A percentile compares a stretch with the other conserved stretches of the same genome.
Conservation (phyloP, 1,140 invertebrate species). For the Euura lappo region DNA sequence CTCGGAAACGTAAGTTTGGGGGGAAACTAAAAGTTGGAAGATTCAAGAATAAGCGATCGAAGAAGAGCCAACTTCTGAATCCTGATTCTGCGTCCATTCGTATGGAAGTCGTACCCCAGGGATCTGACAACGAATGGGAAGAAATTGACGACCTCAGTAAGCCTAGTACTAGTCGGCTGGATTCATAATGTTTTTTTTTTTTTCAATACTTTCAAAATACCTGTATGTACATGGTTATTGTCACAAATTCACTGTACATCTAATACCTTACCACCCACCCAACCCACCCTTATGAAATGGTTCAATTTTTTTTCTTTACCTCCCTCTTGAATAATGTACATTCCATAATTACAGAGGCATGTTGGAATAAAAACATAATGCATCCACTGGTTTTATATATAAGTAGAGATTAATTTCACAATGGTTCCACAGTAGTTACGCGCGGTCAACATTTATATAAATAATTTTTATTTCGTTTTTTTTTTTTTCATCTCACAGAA, state of each 20-base stretch:
- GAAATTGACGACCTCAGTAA: background rate
- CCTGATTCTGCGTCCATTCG: slow-evolving; percentile 3
- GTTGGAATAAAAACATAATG: background rate
- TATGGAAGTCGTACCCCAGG: slow-evolving; percentile 7
- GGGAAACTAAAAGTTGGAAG: slow-evolving; percentile 9
- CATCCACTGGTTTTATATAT: too few relatives aligned
- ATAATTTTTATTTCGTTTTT: too few relatives aligned
- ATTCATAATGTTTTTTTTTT: background rate
- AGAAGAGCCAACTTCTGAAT: slow-evolving; percentile 7
- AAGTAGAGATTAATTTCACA: too few relatives aligned
- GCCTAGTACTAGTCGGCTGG: slow-evolving; percentile 6
- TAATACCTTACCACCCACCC: background rate
- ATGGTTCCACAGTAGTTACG: background rate
- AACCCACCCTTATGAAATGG: background rate
- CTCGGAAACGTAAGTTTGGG: slow-evolving; percentile 20
- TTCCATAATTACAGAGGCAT: background rate
- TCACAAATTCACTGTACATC: background rate
- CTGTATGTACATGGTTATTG: background rate
- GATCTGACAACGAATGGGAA: slow-evolving; percentile 14
- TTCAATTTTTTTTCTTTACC: background rate
- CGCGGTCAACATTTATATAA: background rate
- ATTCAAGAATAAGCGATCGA: background rate
- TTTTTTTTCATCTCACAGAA: too few relatives aligned
- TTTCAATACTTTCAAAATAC: background rate
- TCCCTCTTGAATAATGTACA: background rate